Base-by-base conservation (phyloP, 1,140 invertebrate genomes). In the Cyrtorhinus lividipennis region DNA sequence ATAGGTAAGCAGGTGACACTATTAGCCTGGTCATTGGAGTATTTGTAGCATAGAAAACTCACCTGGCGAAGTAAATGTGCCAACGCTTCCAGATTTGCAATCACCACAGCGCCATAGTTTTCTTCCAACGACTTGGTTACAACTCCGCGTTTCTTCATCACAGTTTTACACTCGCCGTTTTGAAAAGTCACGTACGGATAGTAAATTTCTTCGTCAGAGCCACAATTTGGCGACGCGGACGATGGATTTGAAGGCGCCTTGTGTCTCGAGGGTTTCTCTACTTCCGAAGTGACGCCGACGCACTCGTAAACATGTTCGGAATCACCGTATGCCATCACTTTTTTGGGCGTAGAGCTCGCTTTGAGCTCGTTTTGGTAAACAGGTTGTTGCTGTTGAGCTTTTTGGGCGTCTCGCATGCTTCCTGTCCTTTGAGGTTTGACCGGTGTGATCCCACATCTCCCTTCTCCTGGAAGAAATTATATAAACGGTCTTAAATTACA, bases 51-150 rank as follows among this genome's bases (percentile, higher is more conserved):
- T 5, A 22, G 24, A 58, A 58, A 58, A 26, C 66, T 72, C 79
- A 88, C 87, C 78, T 88, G 86, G 72, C 89, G 86, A 56, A 90
- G 75, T 68, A 91, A 81, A 75, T 90, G 87, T 26, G 87, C 84
- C 0, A 92, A 77, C 1, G 89, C 87, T 74, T 90, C 87, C 70
- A 90, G 87, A 76, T 92, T 92, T 30, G 88, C 88, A n/a, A 88
- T 83, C 44, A 90, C 82, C 1, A 92, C 87, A 45, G 88, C 88
- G 1, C 86, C 87, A 70, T 92, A 92, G 74, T 90, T 90, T 69
- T 90, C 88, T 71, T 91, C 88, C 26, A 92, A 76, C 71, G 83
- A 90, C 69, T 83, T 85, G 72, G 89, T 87, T 56, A 89, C 83
- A 62, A 88, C 82, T 71, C 83, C 86, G 63, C 86, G 79, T 67